Evolutionary conservation across 2,797 vertebrate species (phyloP), one percentile per base, ranked within the genome.

Genomic region (Bradypodion pumilum): DNA sequence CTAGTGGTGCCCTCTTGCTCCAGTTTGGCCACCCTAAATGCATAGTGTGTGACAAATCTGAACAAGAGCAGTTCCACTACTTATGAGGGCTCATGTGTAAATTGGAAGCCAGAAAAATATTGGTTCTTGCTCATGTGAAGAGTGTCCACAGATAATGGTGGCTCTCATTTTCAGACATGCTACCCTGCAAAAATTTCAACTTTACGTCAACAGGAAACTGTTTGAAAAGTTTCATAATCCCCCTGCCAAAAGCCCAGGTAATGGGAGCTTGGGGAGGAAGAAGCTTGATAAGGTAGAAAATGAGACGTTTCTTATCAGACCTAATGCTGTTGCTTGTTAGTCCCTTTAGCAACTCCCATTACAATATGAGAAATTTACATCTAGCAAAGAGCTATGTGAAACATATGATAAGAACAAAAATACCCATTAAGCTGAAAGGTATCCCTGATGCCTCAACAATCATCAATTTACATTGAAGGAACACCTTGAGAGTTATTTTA

Each of bases 381-480:
- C 74, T 32, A 84, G 40, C 2, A 37, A 60, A 56, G 29, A 74
- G 16, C 1, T 49, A 68, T 29, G 46, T 44, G 70, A 80, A 85
- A 66, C 3, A 2, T 66, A 80, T 2, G 29, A 56, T 74, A 79
- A 79, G 29, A 40, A 21, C 19, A 79, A 73, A 56, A 80, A 80
- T 66, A 74, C 27, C 44, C 59, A 80, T 66, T 52, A 80, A 80
- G 35, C 60, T 59, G 23, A 80, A 59, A 74, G 35, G 59, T 85
- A 80, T 80, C 60, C 62, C 65, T 79, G 70, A 74, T 44, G 70
- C 60, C 46, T 80, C 83, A 68, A 37, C 44, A 85, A 68, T 77
- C 7, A 79, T 85, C 29, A 68, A 74, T 85, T 80, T 68, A 32
- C 77, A 10, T 44, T 74, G 62, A 80, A 78, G 10, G 65, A 60